Evolutionary conservation across 2,888 invertebrate genomes (phyloP).

Genomic region (Phyllotreta cruciferae): DNA sequence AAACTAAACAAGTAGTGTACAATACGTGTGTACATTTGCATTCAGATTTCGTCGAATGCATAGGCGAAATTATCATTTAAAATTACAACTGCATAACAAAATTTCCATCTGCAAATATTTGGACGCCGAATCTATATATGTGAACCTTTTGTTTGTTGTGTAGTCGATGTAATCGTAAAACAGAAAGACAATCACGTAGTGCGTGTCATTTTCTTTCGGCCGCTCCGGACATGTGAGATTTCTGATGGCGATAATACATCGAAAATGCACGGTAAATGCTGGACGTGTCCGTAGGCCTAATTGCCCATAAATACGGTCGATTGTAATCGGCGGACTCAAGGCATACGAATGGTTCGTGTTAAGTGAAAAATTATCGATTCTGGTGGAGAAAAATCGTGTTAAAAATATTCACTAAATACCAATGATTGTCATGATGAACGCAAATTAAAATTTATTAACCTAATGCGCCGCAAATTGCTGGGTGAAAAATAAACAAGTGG

Average conservation of each 20-base stretch:
- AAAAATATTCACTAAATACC: neutral
- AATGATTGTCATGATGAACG: neutral
- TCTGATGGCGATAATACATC: conserved; percentile 35
- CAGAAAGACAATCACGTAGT: conserved; percentile 45
- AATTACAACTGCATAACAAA: neutral
- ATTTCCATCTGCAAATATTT: conserved; percentile 22
- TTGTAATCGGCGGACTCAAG: conserved; percentile 42
- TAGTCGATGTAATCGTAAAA: conserved; percentile 19
- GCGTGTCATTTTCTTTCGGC: conserved; percentile 43
- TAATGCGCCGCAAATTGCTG: neutral
- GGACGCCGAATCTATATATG: conserved; percentile 1
- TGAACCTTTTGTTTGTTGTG: conserved; percentile 17
- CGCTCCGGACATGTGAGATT: conserved; percentile 42
- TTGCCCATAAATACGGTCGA: conserved; percentile 37
- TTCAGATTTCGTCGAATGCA: no score
- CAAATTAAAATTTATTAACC: neutral
- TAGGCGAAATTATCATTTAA: no score
- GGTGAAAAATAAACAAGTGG: no score
- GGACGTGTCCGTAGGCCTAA: conserved; percentile 32
- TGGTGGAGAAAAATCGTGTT: conserved; percentile 13
- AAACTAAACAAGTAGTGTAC: no score
- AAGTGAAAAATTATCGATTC: conserved; percentile 32
- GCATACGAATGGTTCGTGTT: conserved; percentile 44
- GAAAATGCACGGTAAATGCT: conserved; percentile 31
- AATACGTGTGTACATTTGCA: no score